A percentile compares a stretch with the other conserved stretches of the same genome.
Conservation (phyloP, 2,888 invertebrate species). For the Nephrotoma guestfalica region DNA sequence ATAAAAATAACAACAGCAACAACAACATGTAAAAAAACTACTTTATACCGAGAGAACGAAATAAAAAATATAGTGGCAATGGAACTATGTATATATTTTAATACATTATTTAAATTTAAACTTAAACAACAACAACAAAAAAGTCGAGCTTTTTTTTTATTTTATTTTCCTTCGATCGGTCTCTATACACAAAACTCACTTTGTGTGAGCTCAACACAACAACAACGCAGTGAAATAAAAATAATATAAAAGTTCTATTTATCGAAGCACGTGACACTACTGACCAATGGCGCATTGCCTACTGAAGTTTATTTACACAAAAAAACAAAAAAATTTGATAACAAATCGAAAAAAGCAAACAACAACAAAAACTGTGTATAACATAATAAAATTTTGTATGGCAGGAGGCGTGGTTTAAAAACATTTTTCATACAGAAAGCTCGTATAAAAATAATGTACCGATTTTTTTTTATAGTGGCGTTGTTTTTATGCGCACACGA, state of each 20-base stretch:
- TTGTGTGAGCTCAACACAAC: neutral
- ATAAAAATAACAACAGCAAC: neutral
- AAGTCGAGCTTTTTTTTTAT: neutral
- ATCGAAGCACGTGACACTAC: constrained; percentile 18
- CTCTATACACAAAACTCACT: neutral
- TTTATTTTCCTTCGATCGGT: neutral
- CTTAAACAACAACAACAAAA: neutral
- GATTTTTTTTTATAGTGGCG: neutral
- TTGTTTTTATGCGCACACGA: neutral
- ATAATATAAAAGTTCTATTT: neutral
- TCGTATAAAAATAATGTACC: neutral
- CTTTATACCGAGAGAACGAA: neutral
- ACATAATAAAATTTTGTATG: neutral
- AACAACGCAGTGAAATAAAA: neutral
- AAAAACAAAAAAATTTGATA: constrained; percentile 8
- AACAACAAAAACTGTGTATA: neutral
- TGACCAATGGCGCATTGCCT: constrained; percentile 31
- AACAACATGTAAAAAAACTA: neutral
- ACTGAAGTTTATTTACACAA: constrained; percentile 19
- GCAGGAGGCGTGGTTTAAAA: neutral
- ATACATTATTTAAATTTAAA: neutral
- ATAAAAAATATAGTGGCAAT: neutral
- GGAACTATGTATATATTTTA: neutral
- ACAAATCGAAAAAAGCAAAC: neutral
- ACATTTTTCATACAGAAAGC: neutral